phyloP scores from a whole-genome alignment of 30 jellyfish, hydroid and myxozoan species.

The Cassiopea xamachana region DNA sequence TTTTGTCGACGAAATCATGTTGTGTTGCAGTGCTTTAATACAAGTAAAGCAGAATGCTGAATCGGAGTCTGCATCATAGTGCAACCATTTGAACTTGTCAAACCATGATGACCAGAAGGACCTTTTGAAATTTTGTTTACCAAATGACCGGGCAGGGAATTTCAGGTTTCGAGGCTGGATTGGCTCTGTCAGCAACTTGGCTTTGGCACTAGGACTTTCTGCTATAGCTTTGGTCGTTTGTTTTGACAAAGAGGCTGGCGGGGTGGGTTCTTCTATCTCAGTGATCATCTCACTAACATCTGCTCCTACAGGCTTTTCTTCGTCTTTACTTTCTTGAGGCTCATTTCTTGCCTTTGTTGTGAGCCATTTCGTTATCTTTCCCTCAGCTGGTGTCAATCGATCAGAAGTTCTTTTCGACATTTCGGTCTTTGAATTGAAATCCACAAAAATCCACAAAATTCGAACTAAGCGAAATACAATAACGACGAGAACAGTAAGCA shows the following conservation, averaged over 20 bases:
- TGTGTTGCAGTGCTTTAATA: conserved; percentile 64
- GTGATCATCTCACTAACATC: conserved; percentile 51
- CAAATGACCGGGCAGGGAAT: conserved; percentile 57
- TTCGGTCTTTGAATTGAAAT: not conserved
- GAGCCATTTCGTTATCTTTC: too few species aligned
- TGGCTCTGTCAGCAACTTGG: conserved; percentile 57
- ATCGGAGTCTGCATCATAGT: conserved; percentile 56
- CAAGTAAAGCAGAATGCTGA: conserved; percentile 78
- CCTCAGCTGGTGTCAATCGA: too few species aligned
- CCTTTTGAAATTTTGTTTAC: conserved; percentile 25
- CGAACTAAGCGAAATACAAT: conserved; percentile 7
- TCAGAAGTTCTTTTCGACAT: not conserved
- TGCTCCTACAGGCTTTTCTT: too few species aligned
- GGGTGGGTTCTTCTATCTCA: conserved; percentile 57
- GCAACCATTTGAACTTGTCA: conserved; percentile 64
- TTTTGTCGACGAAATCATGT: conserved; percentile 67
- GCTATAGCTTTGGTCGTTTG: not conserved
- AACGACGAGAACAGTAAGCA: not conserved
- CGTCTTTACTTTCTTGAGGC: too few species aligned
- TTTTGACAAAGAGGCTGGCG: conserved; percentile 39
- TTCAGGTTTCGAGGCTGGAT: conserved; percentile 64
- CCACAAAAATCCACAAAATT: not conserved
- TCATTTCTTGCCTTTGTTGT: too few species aligned
- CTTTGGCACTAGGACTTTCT: conserved; percentile 43
- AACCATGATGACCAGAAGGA: conserved; percentile 59